Evolutionary conservation across 53 echinoderm and acorn worm genomes (phyloP), one percentile per base, ranked within the genome.

Genomic region (Antedon mediterranea): DNA sequence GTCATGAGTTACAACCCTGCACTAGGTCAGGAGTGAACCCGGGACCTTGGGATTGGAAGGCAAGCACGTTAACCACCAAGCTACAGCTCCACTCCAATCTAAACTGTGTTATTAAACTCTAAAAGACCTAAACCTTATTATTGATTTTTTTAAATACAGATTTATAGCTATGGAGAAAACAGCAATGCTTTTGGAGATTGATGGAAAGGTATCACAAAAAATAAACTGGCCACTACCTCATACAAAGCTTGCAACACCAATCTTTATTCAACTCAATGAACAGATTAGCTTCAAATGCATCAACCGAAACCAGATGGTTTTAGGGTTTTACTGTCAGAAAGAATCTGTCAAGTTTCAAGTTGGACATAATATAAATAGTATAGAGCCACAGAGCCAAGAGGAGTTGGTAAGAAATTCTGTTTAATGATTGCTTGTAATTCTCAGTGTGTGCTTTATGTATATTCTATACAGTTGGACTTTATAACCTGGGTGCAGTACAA

Each of bases 221-320:
- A 86, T 84, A 77, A 88, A 81, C 30, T 98, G 98, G 98, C 89
- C 92, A 43, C 80, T 98, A 43, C 92, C 90, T 0, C 98, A 92
- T 72, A 82, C 85, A 32, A 90, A 86, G 79, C 85, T 98, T 29
- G 34, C 85, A 71, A 82, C 82, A 29, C 87, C 92, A 11, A 82
- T 98, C 78, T 71, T 57, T 28, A 78, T 89, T 75, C 79, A 84
- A 42, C 75, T 98, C 73, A 92, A 88, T 70, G 92, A 90, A 31
- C 80, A 82, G 79, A 41, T 98, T 34, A 82, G 82, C 74, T 82
- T 98, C 5, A 83, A 86, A 44, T 92, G 92, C 43, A 71, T 72
- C 71, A 98, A 98, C 70, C 79, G 87, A 28, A 87, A 90, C 37
- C 89, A 85, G 80, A 93, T 98, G 86, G 84, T 82, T 0, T 30